Base-by-base conservation (phyloP, 1,140 invertebrate species). In the Trachymyrmex cornetzi region DNA sequence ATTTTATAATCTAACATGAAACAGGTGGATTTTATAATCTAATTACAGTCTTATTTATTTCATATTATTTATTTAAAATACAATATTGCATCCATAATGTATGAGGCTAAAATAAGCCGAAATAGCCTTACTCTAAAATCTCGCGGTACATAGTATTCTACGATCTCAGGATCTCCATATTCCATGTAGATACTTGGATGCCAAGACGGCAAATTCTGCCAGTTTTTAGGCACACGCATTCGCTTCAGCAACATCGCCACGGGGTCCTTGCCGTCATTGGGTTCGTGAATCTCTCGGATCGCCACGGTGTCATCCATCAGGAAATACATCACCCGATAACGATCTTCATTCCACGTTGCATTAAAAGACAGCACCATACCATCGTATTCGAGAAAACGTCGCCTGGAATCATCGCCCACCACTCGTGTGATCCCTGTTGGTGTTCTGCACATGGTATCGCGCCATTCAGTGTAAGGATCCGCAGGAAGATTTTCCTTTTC, bases 251-350 rank as follows among this genome's bases (percentile, higher is more conserved):
- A 94, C 77, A 97, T 93, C 24, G 97, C 96, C 93, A 97, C 97
- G 1, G 97, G 97, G 94, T 98, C 97, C 85, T 97, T 96, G 0
- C 97, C 97, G 87, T 96, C 96, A 92, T 97, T 97, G 11, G 96
- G 95, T 77, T 95, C 96, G 84, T 97, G 96, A 19, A 97, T 95
- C 94, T 98, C 97, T 89, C 97, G 96, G 2, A 99, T 95, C 85
- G 97, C 96, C 69, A 98, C 96, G 0, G 97, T 98, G 92, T 98
- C 97, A 93, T 98, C 98, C 64, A 96, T 96, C 16, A 98, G 94
- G 93, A 97, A 98, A 94, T 98, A 99, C 91, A 97, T 93, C 79
- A 98, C 94, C 81, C 96, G 96, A 91, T 97, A 97, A 95, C 94
- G 63, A 93, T 96, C 74, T 77, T 98, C 97, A 92, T 98, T 97